Evolutionary conservation across 2,797 vertebrate species (phyloP).

Genomic region (Novumbra hubbsi): DNA sequence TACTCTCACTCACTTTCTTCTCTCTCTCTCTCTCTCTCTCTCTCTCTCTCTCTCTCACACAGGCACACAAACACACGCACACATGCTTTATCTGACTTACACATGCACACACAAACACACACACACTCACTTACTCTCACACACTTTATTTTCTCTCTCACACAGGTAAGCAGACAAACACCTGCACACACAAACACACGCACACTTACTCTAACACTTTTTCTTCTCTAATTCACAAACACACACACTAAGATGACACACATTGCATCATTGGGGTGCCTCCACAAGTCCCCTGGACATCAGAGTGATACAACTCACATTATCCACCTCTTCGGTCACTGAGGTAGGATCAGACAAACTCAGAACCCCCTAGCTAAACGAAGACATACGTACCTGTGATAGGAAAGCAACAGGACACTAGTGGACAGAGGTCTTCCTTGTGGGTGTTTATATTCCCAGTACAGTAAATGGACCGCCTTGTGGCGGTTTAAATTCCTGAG

Average conservation of each 20-base stretch:
- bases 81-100: too few relatives aligned
- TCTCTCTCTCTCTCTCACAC: background rate
- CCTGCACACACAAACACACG: too few relatives aligned
- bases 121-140: too few relatives aligned
- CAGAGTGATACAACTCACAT: background rate
- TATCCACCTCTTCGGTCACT: background rate
- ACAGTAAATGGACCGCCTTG: background rate
- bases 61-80: background rate
- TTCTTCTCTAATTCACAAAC: too few relatives aligned
- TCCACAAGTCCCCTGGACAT: background rate
- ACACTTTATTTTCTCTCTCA: too few relatives aligned
- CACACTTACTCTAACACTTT: too few relatives aligned
- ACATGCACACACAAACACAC: too few relatives aligned
- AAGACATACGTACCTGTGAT: conserved; percentile 54
- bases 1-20: background rate
- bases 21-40: too few relatives aligned
- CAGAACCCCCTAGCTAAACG: conserved; percentile 9
- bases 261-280: background rate
- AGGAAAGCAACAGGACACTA: conserved; percentile 27
- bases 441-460: background rate
- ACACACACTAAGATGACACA: background rate
- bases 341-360: background rate
- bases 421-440: background rate
- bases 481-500: conserved; percentile 36
- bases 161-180: too few relatives aligned